phyloP scores from a whole-genome alignment of 2,113 vertebrate genomes.

The Anas platyrhynchos region DNA sequence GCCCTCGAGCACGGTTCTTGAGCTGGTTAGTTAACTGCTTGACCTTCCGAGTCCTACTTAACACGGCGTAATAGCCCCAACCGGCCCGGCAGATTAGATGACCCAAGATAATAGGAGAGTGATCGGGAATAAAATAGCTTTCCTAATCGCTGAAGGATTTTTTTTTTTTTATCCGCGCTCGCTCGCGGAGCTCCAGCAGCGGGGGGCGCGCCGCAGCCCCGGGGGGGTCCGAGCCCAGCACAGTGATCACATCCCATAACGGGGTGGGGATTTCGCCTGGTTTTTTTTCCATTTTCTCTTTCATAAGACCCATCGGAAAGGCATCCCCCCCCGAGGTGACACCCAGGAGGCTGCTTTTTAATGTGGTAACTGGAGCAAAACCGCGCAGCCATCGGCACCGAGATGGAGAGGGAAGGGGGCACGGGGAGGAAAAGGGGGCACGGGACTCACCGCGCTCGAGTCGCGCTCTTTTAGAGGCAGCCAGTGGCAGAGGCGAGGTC shows the following conservation, averaged over 20 bases:
- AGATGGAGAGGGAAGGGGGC: background rate
- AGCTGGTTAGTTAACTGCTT: conserved; percentile 70
- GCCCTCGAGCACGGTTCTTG: background rate
- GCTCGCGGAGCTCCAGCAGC: conserved; percentile 79
- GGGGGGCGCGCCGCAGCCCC: conserved; percentile 69
- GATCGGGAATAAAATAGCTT: conserved; percentile 71
- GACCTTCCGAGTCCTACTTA: conserved; percentile 79
- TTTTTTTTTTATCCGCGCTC: conserved; percentile 67
- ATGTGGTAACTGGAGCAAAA: background rate
- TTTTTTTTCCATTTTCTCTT: background rate
- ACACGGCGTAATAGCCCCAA: conserved; percentile 71
- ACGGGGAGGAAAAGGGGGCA: background rate
- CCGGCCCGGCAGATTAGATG: conserved; percentile 77
- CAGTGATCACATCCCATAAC: no score
- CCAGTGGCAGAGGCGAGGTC: background rate
- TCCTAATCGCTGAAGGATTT: conserved; percentile 73
- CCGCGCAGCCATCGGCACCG: fast-evolving
- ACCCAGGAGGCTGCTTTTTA: background rate
- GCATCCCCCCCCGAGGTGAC: background rate
- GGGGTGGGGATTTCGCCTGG: background rate
- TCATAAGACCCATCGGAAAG: background rate
- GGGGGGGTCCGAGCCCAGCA: no score
- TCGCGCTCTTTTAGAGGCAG: conserved; percentile 84
- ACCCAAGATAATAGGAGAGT: conserved; percentile 72
- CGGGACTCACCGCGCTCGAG: conserved; percentile 89